These are phyloP conservation scores for Tetropium fuscum DNA, from an alignment of 2,888 invertebrate species.

Conservation along the genomic window DNA sequence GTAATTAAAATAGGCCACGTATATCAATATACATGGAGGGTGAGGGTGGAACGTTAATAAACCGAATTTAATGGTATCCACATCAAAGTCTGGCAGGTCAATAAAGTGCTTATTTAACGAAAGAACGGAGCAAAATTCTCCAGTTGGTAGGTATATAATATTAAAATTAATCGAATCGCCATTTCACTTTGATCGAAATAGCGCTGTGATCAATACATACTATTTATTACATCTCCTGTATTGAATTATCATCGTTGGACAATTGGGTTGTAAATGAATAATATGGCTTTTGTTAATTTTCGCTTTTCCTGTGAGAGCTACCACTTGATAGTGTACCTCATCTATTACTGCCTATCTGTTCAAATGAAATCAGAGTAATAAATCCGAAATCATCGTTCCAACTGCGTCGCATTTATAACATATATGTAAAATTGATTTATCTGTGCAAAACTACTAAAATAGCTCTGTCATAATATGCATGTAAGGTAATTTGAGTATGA, in stretches of 20 bases:
- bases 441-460: too few species aligned
- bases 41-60: constrained; percentile 25
- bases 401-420: too few species aligned
- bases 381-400: neutral
- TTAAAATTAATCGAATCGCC: constrained; percentile 1
- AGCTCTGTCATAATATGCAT: too few species aligned
- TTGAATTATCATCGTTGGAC: neutral
- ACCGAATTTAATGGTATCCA: constrained; percentile 19
- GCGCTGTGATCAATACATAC: neutral
- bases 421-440: too few species aligned
- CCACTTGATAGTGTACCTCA: neutral
- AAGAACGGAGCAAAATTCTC: constrained; percentile 7
- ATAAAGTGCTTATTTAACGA: constrained; percentile 27
- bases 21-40: neutral
- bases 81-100: constrained; percentile 23
- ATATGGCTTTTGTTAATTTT: neutral
- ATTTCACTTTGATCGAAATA: neutral
- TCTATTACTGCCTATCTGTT: neutral
- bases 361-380: neutral
- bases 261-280: neutral
- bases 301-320: too few species aligned
- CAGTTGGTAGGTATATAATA: too few species aligned
- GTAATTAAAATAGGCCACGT: constrained; percentile 8
- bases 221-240: neutral
- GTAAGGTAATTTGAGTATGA: too few species aligned